phyloP scores from a whole-genome alignment of 92 coral and sea anemone genomes.

The Pocillopora meandrina region DNA sequence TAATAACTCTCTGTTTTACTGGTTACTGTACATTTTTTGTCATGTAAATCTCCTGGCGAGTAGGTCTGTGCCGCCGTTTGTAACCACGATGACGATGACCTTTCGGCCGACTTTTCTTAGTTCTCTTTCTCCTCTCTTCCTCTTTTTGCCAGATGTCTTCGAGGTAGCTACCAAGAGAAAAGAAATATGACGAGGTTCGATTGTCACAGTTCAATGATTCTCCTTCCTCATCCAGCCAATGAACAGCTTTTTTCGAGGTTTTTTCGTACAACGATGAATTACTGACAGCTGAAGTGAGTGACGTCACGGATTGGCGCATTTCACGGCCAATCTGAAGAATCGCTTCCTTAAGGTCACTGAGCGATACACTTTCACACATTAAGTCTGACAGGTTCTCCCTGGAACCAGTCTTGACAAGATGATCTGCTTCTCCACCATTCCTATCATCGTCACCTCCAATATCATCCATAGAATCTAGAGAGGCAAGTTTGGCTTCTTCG shows the following conservation, averaged over 20 bases:
- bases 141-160: constrained; percentile 46
- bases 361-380: constrained; percentile 2
- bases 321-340: constrained; percentile 30
- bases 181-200: constrained; percentile 19
- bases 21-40: not conserved
- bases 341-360: constrained; percentile 25
- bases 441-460: constrained; percentile 30
- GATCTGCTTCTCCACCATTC: not conserved
- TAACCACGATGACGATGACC: not conserved
- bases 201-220: not conserved
- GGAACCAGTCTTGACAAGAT: constrained; percentile 4
- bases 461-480: constrained; percentile 50
- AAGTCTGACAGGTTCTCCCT: constrained; percentile 26
- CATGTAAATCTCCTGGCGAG: not conserved
- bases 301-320: constrained; percentile 34
- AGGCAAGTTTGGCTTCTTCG: constrained; percentile 35
- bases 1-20: not conserved
- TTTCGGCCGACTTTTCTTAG: not conserved
- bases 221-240: constrained; percentile 11
- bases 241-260: not conserved
- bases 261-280: not conserved
- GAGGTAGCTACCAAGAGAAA: constrained; percentile 37
- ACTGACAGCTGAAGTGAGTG: constrained; percentile 19
- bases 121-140: not conserved
- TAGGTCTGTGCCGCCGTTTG: not conserved